These are phyloP conservation scores for Anguilla pacifica DNA, from an alignment of 2,797 vertebrate species.

Conservation along the genomic window DNA sequence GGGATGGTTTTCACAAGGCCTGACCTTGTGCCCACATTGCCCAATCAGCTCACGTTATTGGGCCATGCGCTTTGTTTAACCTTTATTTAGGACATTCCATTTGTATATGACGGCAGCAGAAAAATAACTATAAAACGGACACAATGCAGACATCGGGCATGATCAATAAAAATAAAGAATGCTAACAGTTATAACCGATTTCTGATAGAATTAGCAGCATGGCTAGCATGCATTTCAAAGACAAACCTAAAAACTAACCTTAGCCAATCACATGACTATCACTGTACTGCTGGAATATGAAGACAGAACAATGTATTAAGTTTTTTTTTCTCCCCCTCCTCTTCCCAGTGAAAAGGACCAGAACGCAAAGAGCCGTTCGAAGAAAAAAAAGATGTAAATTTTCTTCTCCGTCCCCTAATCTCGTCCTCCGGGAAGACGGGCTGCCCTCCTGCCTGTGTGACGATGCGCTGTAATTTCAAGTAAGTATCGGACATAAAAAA, in stretches of 20 bases:
- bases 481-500: neutral
- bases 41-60: too few species aligned
- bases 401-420: neutral
- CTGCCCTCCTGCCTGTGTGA: neutral
- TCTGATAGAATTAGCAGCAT: neutral
- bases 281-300: neutral
- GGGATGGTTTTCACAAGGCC: neutral
- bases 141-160: neutral
- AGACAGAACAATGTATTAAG: neutral
- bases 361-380: neutral
- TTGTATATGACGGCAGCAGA: neutral
- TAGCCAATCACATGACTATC: neutral
- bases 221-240: too few species aligned
- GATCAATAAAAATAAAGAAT: neutral
- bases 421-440: neutral
- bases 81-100: too few species aligned
- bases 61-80: too few species aligned
- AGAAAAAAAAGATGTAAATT: neutral
- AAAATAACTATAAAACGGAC: too few species aligned
- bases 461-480: neutral
- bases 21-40: too few species aligned
- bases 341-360: neutral
- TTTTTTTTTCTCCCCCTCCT: neutral
- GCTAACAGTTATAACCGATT: neutral
- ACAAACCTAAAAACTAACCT: neutral